Evolutionary conservation across 2,888 invertebrate species (phyloP).

Genomic region (Xanthia togata): DNA sequence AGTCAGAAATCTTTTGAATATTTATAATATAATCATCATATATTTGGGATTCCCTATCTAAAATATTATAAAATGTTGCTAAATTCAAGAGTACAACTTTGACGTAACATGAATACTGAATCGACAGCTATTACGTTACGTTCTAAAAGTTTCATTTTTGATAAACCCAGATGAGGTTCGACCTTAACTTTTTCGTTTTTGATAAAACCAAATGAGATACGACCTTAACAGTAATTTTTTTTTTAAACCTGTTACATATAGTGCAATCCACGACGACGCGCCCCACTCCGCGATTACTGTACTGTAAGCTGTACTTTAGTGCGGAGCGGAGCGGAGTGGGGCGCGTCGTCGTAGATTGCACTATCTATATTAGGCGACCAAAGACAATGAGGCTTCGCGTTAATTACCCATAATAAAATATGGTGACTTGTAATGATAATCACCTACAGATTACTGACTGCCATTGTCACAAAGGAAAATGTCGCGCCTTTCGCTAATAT

Average conservation of each 20-base stretch:
- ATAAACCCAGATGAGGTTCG: neutral
- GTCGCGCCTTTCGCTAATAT: neutral
- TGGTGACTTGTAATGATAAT: neutral
- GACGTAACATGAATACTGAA: too few species aligned
- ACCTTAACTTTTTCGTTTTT: neutral
- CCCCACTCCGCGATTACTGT: too few species aligned
- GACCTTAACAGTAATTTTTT: too few species aligned
- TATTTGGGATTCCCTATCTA: constrained; percentile 16
- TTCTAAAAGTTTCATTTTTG: neutral
- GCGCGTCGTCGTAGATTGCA: too few species aligned
- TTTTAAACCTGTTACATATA: too few species aligned
- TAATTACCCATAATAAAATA: neutral
- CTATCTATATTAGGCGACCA: neutral
- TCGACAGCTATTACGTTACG: neutral
- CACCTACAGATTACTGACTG: neutral
- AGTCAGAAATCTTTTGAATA: constrained; percentile 27
- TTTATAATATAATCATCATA: neutral
- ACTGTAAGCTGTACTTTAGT: too few species aligned
- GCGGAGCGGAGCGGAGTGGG: too few species aligned
- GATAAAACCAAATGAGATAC: neutral
- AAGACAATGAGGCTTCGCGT: neutral
- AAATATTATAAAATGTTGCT: too few species aligned
- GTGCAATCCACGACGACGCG: too few species aligned
- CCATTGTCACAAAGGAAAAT: neutral
- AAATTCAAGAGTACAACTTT: too few species aligned